Percentiles rank a stretch among this genome's conserved stretches.
phyloP scores from a whole-genome alignment of 1,140 invertebrate species.

The Laupala kohalensis region DNA sequence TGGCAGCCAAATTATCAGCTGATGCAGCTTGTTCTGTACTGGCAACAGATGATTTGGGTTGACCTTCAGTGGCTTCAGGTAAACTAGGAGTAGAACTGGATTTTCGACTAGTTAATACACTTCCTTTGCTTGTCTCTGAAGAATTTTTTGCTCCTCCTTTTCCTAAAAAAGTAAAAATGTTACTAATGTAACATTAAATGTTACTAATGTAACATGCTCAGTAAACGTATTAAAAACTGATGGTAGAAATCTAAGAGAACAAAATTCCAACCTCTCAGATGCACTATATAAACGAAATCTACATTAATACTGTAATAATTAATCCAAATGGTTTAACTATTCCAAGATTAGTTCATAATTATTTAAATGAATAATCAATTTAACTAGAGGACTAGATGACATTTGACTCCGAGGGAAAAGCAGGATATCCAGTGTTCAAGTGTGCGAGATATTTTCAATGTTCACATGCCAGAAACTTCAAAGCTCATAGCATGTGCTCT shows the following conservation, averaged over 20 bases:
- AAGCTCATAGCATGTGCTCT: too few species aligned
- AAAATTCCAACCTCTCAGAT: too few species aligned
- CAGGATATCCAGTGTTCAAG: too few species aligned
- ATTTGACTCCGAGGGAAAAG: too few species aligned
- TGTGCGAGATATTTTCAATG: too few species aligned
- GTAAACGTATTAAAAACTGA: neutral
- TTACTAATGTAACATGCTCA: neutral
- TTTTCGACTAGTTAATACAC: constrained; percentile 67
- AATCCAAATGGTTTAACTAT: too few species aligned
- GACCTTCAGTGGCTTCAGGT: constrained; percentile 65
- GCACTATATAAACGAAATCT: too few species aligned
- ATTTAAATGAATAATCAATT: too few species aligned
- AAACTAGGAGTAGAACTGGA: constrained; percentile 87
- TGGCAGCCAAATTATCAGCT: constrained; percentile 76
- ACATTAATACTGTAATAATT: too few species aligned
- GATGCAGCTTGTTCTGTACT: constrained; percentile 85
- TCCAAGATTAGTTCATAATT: too few species aligned
- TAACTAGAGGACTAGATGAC: too few species aligned
- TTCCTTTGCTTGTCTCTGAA: constrained; percentile 31
- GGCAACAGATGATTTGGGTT: constrained; percentile 51
- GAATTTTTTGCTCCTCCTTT: constrained; percentile 19
- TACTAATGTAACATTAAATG: neutral
- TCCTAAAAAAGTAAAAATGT: constrained; percentile 6
- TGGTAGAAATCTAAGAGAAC: neutral
- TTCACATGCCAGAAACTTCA: too few species aligned